Base-by-base conservation (phyloP, 2,888 invertebrate species). In the Thymelicus sylvestris region DNA sequence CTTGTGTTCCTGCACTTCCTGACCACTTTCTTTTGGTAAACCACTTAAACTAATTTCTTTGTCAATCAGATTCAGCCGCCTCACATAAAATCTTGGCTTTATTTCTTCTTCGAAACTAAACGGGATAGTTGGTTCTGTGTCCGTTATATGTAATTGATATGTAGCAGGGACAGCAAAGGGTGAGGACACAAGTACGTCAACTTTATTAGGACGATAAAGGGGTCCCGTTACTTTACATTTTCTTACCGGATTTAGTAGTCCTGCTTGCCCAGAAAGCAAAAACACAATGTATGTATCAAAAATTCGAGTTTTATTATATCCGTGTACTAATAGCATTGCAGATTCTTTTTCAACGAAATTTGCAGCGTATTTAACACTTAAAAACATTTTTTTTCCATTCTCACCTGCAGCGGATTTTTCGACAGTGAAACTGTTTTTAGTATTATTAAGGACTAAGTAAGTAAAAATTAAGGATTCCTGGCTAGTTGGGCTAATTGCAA, bases 231-330 rank as follows among this genome's bases (percentile, higher is more conserved):
- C 87, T 84, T 88, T 93, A 76, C 87, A 91, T 80, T 91, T 93
- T 77, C 81, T 84, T 6, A 86, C 67, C 47, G 93, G 92, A 72
- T 79, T 84, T 55, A 92, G 77, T 38, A 80, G 73, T 5, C 90
- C 88, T 38, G 89, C 81, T 24, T 80, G 70, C 6, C 93, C 93
- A 31, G 81, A 74, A 5, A 93, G 86, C 67, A 84, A 50, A 79
- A 93, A 92, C 69, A 89, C 77, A 47, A 92, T 81, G 65, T 91
- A 93, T 0, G 92, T 90, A 74, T 93, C 93, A 74, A 92, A 93
- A 73, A 93, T 87, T 78, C 92, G 82, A 69, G 91, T 91, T 84
- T 93, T 93, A 72, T 91, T 93, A 68, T 90, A 91, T 44, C 93
- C 93, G 72, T 92, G 89, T 48, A 93, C 82, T 8, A 93, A 80